These are phyloP conservation scores for Cyprinus carpio DNA, from an alignment of 2,113 vertebrate genomes.

Conservation along the genomic window DNA sequence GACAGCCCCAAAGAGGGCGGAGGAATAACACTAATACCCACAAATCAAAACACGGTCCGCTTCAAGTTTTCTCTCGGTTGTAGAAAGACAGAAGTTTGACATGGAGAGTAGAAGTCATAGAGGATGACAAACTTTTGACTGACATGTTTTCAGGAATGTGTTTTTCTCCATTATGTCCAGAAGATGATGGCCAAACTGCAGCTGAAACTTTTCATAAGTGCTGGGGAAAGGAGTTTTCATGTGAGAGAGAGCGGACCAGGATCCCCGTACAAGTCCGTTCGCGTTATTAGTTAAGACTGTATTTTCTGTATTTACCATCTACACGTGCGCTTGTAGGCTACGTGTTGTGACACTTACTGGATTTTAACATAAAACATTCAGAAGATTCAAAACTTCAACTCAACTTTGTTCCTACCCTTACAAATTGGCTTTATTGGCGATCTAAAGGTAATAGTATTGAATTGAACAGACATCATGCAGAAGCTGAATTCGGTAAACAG, in stretches of 20 bases:
- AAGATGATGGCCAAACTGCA: slow-evolving; percentile 38
- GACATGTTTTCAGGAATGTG: slow-evolving; percentile 37
- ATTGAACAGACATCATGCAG: slow-evolving; percentile 65
- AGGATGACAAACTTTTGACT: slow-evolving; percentile 34
- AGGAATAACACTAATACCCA: slow-evolving; percentile 8
- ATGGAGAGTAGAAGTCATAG: not conserved
- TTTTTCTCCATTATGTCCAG: slow-evolving; percentile 21
- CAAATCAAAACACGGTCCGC: slow-evolving; percentile 48
- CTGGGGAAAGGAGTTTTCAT: slow-evolving; percentile 22
- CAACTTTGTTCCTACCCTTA: not conserved
- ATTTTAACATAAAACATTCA: not conserved
- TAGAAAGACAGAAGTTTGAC: slow-evolving; percentile 7
- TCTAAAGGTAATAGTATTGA: not conserved
- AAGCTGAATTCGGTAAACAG: slow-evolving; percentile 68
- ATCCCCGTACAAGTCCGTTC: slow-evolving; percentile 10
- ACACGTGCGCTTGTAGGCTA: not conserved
- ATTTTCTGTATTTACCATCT: not conserved
- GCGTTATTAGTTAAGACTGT: slow-evolving; percentile 8
- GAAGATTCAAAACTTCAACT: not conserved
- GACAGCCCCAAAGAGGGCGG: slow-evolving; percentile 14
- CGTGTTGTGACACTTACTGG: slow-evolving; percentile 6
- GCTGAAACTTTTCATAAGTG: slow-evolving; percentile 31
- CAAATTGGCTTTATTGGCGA: not conserved
- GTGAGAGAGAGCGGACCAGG: not conserved
- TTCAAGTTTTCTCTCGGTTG: slow-evolving; percentile 40